Base-by-base conservation (phyloP, 2,797 vertebrate species). In the Cygnus olor region DNA sequence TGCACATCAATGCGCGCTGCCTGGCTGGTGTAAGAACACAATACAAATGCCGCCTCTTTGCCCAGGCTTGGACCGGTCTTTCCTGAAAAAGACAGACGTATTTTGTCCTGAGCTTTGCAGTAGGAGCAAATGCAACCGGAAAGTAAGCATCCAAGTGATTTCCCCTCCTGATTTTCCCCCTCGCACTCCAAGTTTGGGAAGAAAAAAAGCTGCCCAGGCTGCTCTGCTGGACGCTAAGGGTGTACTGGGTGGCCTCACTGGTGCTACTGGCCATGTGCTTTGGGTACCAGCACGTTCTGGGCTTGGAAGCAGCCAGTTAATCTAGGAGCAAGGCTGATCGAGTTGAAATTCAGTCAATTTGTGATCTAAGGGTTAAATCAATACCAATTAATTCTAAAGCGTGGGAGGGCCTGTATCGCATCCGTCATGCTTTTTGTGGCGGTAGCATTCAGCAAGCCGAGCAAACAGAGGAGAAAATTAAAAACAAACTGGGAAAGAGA, bases 351-450 rank as follows among this genome's bases (percentile, higher is more conserved):
- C 25, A 80, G 32, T 91, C 90, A 58, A 80, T 94, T 94, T 54
- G 63, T 92, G 77, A 94, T 96, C 72, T 89, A 84, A 65, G 38
- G 57, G 61, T 95, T 94, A 54, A 91, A 95, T 96, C 88, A 64
- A 89, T 97, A 92, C 44, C 85, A 94, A 72, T 95, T 97, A 94
- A 77, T 95, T 96, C 77, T 76, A 8, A 94, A 58, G 68, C 42
- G 34, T 34, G 11, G 58, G 85, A 88, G 78, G 69, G 51, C 90
- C 38, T 28, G 28, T 71, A 88, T 74, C 78, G 61, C 65, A 38
- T 51, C 14, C 30, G 40, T 80, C 63, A 10, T 28, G 44, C 79
- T 40, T 53, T 80, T 80, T 79, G n/a, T 87, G 28, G n/a, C 74
- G 54, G 30, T 73, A 38, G 19, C 34, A 38, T 82, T 57, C 85